phyloP scores from a whole-genome alignment of 2,888 invertebrate species.

The Pocota personata region DNA sequence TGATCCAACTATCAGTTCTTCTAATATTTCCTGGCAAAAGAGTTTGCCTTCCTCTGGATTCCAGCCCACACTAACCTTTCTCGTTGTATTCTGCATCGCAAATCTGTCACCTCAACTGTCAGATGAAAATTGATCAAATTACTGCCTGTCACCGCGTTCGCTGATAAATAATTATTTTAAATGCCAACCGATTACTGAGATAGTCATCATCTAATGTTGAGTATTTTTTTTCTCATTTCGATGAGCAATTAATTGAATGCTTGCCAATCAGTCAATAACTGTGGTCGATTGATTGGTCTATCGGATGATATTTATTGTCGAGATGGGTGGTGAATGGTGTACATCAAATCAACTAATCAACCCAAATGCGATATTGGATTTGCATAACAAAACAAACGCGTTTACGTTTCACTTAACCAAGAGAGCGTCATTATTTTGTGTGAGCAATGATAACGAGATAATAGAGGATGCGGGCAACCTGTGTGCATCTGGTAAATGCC shows the following conservation, averaged over 20 bases:
- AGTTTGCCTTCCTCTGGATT: neutral
- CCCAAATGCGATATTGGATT: constrained; percentile 55
- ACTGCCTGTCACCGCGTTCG: neutral
- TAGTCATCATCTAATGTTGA: neutral
- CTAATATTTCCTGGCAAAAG: constrained; percentile 13
- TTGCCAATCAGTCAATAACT: constrained; percentile 52
- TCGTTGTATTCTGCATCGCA: too few species aligned
- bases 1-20: constrained; percentile 3
- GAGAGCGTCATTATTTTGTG: constrained; percentile 3
- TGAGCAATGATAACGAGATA: constrained; percentile 26
- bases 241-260: constrained; percentile 48
- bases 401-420: constrained; percentile 49
- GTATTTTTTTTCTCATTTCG: neutral
- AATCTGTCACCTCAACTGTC: too few species aligned
- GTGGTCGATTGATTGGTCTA: neutral
- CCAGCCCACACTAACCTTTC: too few species aligned
- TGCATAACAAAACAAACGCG: constrained; percentile 63
- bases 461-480: constrained; percentile 33
- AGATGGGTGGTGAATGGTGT: neutral
- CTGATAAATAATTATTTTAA: constrained; percentile 12
- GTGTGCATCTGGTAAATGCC: constrained; percentile 17
- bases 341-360: constrained; percentile 43
- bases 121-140: neutral
- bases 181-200: constrained; percentile 7
- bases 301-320: neutral